phyloP scores from a whole-genome alignment of 2,888 invertebrate species.

The Hylaea fasciaria region DNA sequence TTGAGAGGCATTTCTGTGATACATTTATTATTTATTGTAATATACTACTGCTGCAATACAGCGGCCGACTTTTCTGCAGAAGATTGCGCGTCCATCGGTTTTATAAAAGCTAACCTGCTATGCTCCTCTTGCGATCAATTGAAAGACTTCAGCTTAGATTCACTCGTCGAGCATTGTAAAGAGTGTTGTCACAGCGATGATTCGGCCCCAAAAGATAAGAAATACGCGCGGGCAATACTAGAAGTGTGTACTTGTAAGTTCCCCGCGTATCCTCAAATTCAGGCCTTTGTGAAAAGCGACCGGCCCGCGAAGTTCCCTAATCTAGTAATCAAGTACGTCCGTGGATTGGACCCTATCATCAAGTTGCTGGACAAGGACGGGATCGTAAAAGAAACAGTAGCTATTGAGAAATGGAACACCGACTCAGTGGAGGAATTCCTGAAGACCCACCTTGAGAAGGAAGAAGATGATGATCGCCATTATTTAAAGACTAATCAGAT shows the following conservation, averaged over 20 bases:
- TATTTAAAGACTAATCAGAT: constrained; percentile 86
- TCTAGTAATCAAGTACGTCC: constrained; percentile 95
- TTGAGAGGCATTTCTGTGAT: constrained; percentile 27
- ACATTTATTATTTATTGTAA: constrained; percentile 32
- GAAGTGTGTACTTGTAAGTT: constrained; percentile 99
- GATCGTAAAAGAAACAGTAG: constrained; percentile 93
- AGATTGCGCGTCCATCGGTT: constrained; percentile 94
- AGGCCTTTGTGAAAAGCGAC: constrained; percentile 98
- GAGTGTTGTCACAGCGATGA: constrained; percentile 93
- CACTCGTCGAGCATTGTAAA: constrained; percentile 88
- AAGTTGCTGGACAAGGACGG: constrained; percentile 94
- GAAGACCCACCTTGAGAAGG: constrained; percentile 91
- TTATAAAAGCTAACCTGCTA: constrained; percentile 92
- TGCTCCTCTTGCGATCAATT: constrained; percentile 96
- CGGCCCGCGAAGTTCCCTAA: constrained; percentile 95
- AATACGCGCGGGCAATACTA: constrained; percentile 95
- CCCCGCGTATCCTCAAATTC: constrained; percentile 98
- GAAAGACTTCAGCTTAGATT: constrained; percentile 88
- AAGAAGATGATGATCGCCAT: constrained; percentile 82
- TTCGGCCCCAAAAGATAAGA: constrained; percentile 86
- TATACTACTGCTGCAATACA: constrained; percentile 43
- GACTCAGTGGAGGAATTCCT: constrained; percentile 99
- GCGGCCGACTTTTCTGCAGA: constrained; percentile 88
- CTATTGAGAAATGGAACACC: constrained; percentile 99
- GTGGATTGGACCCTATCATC: constrained; percentile 97